Evolutionary conservation across 2,888 invertebrate genomes (phyloP).

Genomic region (Hydrotaea diabolus): DNA sequence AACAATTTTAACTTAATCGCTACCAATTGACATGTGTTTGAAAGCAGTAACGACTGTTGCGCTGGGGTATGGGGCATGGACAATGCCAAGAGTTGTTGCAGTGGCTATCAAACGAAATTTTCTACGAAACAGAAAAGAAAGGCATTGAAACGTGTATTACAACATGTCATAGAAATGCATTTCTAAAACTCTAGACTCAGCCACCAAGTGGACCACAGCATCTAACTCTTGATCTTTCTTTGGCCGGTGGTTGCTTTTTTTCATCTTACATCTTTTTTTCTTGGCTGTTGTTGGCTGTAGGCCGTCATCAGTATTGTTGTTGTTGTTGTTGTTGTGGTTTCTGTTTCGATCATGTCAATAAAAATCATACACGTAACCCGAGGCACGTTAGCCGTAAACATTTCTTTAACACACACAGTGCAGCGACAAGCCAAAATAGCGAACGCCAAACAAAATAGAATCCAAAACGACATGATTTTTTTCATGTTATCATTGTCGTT

Average conservation of each 20-base stretch:
- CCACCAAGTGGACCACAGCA: constrained; percentile 51
- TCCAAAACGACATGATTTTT: constrained; percentile 43
- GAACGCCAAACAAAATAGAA: constrained; percentile 14
- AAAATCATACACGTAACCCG: constrained; percentile 61
- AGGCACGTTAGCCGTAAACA: constrained; percentile 59
- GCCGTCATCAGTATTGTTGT: constrained; percentile 7
- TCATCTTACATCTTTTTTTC: too few species aligned
- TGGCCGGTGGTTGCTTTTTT: constrained; percentile 42
- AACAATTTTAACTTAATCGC: constrained; percentile 66
- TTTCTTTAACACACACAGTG: constrained; percentile 22
- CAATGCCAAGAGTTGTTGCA: constrained; percentile 14
- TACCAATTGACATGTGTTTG: constrained; percentile 62
- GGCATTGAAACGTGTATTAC: constrained; percentile 59
- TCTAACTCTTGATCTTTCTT: constrained; percentile 42
- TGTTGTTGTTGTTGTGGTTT: constrained; percentile 29
- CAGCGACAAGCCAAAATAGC: not conserved
- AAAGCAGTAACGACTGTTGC: constrained; percentile 33
- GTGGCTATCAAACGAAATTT: constrained; percentile 19
- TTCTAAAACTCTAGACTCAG: constrained; percentile 49
- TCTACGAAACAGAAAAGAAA: constrained; percentile 47
- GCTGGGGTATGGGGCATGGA: constrained; percentile 1
- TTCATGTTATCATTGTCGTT: constrained; percentile 4
- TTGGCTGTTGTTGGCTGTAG: not conserved
- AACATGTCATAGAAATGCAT: constrained; percentile 62
- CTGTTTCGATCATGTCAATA: constrained; percentile 62